A percentile compares a stretch with the other conserved stretches of the same genome.
Conservation (phyloP, 2,797 vertebrate species). For the Ibycter americanus region DNA sequence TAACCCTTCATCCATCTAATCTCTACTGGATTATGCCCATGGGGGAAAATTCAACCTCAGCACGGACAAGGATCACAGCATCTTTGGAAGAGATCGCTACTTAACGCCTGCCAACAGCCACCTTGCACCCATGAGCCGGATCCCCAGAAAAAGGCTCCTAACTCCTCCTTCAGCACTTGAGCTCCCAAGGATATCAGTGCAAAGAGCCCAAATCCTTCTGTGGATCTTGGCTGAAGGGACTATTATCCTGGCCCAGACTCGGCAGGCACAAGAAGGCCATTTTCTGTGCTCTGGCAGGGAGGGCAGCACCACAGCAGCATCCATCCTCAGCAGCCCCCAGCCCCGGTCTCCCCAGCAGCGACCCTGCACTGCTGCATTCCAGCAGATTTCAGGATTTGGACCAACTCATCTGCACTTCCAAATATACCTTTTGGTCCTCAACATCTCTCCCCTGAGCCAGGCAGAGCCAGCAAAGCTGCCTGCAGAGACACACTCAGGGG, state of each 20-base stretch:
- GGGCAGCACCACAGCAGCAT: background rate
- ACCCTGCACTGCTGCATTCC: fast-evolving
- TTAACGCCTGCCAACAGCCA: background rate
- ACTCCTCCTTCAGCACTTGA: background rate
- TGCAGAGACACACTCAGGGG: background rate
- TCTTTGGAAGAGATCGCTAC: fast-evolving
- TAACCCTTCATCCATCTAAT: background rate
- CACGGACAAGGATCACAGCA: background rate
- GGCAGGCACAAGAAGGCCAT: background rate
- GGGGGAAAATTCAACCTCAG: background rate
- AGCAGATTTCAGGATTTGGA: fast-evolving
- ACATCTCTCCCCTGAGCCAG: background rate
- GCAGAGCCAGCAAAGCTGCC: background rate
- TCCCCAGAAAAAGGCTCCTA: background rate
- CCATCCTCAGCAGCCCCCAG: background rate
- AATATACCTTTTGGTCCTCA: background rate
- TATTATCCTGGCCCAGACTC: background rate
- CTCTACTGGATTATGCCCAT: background rate
- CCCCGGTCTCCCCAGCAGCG: background rate
- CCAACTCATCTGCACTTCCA: background rate
- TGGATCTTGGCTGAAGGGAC: background rate
- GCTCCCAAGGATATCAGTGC: background rate
- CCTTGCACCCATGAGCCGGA: background rate
- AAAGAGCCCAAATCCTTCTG: background rate
- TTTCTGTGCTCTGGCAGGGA: background rate